phyloP scores from a whole-genome alignment of 1,140 invertebrate species.

The Plectrocnemia conspersa region DNA sequence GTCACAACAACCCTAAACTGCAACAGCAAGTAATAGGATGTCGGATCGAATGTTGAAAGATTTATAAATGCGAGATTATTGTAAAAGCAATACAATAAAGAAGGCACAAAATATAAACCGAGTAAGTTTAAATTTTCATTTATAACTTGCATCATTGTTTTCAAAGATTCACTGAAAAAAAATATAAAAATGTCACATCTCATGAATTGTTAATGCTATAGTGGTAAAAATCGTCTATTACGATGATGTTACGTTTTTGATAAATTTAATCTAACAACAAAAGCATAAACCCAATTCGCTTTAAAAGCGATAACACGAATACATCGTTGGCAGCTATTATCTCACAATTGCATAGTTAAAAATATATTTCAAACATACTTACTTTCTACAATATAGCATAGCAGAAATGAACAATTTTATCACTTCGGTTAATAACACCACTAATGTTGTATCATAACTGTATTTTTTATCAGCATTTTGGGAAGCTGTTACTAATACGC shows the following conservation, averaged over 20 bases:
- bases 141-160: conserved; percentile 52
- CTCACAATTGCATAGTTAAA: no score
- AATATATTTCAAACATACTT: conserved; percentile 46
- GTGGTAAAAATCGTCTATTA: no score
- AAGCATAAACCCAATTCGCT: no score
- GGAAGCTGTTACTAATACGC: conserved; percentile 85
- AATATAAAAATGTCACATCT: conserved; percentile 32
- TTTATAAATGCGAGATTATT: conserved; percentile 94
- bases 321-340: no score
- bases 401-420: conserved; percentile 75
- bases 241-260: no score
- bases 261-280: no score
- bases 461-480: conserved; percentile 76
- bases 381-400: conserved; percentile 68
- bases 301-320: no score
- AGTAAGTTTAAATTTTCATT: conserved; percentile 63
- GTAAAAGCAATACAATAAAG: conserved; percentile 88
- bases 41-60: conserved; percentile 86
- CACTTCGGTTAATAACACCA: conserved; percentile 83
- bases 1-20: conserved; percentile 91
- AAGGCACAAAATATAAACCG: conserved; percentile 84
- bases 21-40: conserved; percentile 89
- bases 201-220: no score
- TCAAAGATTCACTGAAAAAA: conserved; percentile 49
- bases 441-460: conserved; percentile 81